Evolutionary conservation across 2,113 vertebrate species (phyloP).

Genomic region (Misgurnus anguillicaudatus): DNA sequence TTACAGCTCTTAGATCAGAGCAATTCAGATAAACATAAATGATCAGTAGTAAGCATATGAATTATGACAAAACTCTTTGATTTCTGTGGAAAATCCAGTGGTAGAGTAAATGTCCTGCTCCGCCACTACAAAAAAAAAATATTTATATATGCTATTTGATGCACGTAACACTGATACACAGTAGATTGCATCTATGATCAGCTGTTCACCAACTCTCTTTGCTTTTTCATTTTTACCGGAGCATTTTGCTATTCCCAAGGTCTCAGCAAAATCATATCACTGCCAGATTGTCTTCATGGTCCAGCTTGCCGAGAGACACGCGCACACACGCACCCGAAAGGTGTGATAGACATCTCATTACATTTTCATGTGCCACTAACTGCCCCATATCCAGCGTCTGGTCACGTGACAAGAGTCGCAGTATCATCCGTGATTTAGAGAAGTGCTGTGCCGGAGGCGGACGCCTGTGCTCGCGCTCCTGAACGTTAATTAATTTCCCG

Average conservation of each 20-base stretch:
- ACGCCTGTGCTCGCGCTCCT: slow-evolving; percentile 51
- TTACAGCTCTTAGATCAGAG: too few species aligned
- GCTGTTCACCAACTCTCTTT: not conserved
- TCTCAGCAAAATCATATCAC: slow-evolving; percentile 62
- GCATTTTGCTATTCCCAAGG: slow-evolving; percentile 59
- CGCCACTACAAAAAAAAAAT: too few species aligned
- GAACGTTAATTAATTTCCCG: slow-evolving; percentile 70
- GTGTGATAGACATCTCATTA: slow-evolving; percentile 69
- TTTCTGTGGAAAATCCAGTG: too few species aligned
- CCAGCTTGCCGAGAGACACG: slow-evolving; percentile 46
- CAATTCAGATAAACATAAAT: too few species aligned
- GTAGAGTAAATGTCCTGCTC: too few species aligned
- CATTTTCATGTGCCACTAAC: slow-evolving; percentile 65
- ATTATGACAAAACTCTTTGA: too few species aligned
- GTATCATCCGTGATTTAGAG: slow-evolving; percentile 60
- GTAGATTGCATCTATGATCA: not conserved
- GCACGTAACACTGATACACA: not conserved
- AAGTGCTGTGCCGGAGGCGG: slow-evolving; percentile 55
- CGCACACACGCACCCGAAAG: slow-evolving; percentile 28
- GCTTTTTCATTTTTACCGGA: slow-evolving; percentile 36
- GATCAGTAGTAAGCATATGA: too few species aligned
- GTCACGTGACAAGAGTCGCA: slow-evolving; percentile 55
- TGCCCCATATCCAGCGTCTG: slow-evolving; percentile 57
- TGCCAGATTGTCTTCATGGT: slow-evolving; percentile 47
- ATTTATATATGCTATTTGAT: too few species aligned